Conservation (phyloP, 2,797 vertebrate species). For the Calcarius lapponicus region DNA sequence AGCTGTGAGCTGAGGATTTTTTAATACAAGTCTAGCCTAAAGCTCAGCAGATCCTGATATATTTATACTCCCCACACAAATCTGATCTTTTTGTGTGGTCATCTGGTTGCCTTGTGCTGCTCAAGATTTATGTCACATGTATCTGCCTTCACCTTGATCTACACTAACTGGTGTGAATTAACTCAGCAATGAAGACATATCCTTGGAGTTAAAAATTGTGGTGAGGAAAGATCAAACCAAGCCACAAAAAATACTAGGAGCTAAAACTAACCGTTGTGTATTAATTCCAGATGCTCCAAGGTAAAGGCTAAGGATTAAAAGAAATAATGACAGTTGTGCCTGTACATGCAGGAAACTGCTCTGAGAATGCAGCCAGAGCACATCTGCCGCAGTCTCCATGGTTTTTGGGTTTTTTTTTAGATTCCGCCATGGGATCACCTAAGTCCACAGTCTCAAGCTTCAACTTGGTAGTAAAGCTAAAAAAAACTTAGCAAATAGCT, state of each 20-base stretch:
- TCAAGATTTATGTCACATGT: neutral
- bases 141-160: neutral
- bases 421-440: neutral
- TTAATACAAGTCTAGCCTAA: neutral
- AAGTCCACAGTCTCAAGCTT: neutral
- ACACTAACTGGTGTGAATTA: neutral
- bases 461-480: neutral
- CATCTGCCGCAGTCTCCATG: accelerated
- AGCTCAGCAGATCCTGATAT: neutral
- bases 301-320: neutral
- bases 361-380: neutral
- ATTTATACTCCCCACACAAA: neutral
- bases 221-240: neutral
- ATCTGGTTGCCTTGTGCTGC: neutral
- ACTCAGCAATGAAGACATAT: neutral
- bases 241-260: neutral
- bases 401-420: neutral
- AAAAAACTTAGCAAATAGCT: neutral
- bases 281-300: neutral
- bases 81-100: neutral
- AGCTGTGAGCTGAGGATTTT: neutral
- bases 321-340: neutral
- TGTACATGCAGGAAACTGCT: neutral
- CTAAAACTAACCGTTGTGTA: neutral
- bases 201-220: neutral